A percentile compares a stretch with the other conserved stretches of the same genome.
These are phyloP conservation scores for Anorthoa munda DNA, from an alignment of 2,888 invertebrate genomes.

Conservation along the genomic window DNA sequence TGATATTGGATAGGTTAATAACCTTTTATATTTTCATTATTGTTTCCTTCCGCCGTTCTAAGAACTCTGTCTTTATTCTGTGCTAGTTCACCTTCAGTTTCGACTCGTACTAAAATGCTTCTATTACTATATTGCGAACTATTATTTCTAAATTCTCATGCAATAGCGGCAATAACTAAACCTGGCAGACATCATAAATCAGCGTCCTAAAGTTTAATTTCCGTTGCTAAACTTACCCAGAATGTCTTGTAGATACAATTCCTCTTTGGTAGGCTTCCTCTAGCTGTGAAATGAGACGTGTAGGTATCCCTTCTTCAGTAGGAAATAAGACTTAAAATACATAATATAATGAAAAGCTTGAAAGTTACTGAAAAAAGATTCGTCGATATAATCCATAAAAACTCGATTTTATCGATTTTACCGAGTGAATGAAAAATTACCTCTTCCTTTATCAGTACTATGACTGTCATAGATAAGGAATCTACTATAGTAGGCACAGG, in stretches of 20 bases:
- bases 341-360: background rate
- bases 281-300: background rate
- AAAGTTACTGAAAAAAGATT: background rate
- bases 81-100: background rate
- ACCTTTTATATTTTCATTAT: conserved; percentile 4
- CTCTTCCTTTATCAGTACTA: background rate
- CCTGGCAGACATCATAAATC: conserved; percentile 44
- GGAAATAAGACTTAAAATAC: background rate
- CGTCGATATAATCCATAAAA: background rate
- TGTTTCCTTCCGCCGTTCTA: background rate
- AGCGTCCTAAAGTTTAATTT: conserved; percentile 43
- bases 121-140: background rate
- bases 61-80: background rate
- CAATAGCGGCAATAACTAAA: conserved; percentile 11
- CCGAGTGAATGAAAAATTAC: background rate
- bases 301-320: background rate
- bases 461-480: background rate
- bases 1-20: conserved; percentile 30
- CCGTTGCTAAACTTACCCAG: conserved; percentile 10
- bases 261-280: background rate
- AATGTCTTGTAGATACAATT: conserved; percentile 16
- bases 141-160: background rate
- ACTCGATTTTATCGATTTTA: background rate
- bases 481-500: background rate
- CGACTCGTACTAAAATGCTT: background rate